phyloP scores from a whole-genome alignment of 2,888 invertebrate genomes.

The Monoplex corrugatus region DNA sequence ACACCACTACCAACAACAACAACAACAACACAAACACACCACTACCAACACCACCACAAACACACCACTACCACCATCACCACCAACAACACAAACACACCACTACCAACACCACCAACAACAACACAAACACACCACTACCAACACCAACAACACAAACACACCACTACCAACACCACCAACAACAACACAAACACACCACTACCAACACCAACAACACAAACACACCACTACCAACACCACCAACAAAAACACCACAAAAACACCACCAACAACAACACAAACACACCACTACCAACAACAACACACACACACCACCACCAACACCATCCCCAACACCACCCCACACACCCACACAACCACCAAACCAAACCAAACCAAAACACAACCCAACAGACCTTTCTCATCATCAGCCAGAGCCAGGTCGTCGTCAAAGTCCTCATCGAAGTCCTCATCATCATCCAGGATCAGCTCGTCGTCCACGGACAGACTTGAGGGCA shows the following conservation, averaged over 20 bases:
- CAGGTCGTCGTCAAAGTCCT: conserved; percentile 62
- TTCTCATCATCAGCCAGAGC: conserved; percentile 67
- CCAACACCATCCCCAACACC: too few species aligned
- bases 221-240: not conserved
- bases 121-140: too few species aligned
- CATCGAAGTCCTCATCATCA: conserved; percentile 73
- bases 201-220: too few species aligned
- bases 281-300: not conserved
- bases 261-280: not conserved
- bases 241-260: not conserved
- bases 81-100: too few species aligned
- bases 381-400: conserved; percentile 55
- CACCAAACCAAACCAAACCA: not conserved
- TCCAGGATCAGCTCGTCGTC: conserved; percentile 72
- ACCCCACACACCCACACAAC: not conserved
- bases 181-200: too few species aligned
- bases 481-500: conserved; percentile 69
- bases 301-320: not conserved
- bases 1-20: too few species aligned
- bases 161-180: too few species aligned
- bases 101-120: too few species aligned
- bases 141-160: too few species aligned
- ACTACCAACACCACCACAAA: too few species aligned
- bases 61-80: not conserved
- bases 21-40: not conserved